These are phyloP conservation scores for Austrofundulus limnaeus DNA, from an alignment of 2,113 vertebrate genomes.

Conservation along the genomic window DNA sequence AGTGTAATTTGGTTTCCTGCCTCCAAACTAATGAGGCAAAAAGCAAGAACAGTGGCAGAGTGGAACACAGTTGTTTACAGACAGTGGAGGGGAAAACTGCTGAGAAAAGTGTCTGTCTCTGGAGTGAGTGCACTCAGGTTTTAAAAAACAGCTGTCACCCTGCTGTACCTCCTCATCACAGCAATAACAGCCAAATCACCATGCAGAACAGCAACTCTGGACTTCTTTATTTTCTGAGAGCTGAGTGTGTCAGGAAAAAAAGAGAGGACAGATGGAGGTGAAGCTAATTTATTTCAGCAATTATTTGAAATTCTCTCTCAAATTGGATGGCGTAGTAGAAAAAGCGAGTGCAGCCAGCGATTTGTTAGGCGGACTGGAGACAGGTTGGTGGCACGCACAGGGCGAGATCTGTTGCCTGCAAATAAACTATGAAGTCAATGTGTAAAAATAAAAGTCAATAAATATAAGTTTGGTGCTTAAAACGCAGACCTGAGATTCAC, in stretches of 20 bases:
- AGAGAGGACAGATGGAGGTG: slow-evolving; percentile 65
- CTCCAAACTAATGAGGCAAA: slow-evolving; percentile 78
- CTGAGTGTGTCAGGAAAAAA: slow-evolving; percentile 32
- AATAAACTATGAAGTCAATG: slow-evolving; percentile 13
- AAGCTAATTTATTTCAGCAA: slow-evolving; percentile 61
- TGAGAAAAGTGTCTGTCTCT: slow-evolving; percentile 8
- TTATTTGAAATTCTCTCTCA: slow-evolving; percentile 43
- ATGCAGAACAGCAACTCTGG: slow-evolving; percentile 51
- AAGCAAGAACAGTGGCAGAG: slow-evolving; percentile 54
- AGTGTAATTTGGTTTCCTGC: slow-evolving; percentile 80
- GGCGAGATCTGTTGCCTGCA: slow-evolving; percentile 11
- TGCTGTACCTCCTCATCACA: slow-evolving; percentile 42
- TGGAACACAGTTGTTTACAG: slow-evolving; percentile 54
- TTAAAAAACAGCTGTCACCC: slow-evolving; percentile 61
- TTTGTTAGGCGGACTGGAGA: slow-evolving; percentile 8
- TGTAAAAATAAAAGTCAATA: too few relatives aligned
- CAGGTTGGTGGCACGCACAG: not conserved
- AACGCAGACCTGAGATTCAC: slow-evolving; percentile 58
- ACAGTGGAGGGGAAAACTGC: slow-evolving; percentile 19
- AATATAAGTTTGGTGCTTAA: too few relatives aligned
- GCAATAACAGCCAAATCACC: slow-evolving; percentile 55
- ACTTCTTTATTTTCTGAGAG: slow-evolving; percentile 27
- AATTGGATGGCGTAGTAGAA: slow-evolving; percentile 18
- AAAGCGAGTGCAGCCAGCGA: slow-evolving; percentile 18
- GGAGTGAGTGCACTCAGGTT: slow-evolving; percentile 42